phyloP scores from a whole-genome alignment of 2,888 invertebrate species.

The Acanthopleura granulata region DNA sequence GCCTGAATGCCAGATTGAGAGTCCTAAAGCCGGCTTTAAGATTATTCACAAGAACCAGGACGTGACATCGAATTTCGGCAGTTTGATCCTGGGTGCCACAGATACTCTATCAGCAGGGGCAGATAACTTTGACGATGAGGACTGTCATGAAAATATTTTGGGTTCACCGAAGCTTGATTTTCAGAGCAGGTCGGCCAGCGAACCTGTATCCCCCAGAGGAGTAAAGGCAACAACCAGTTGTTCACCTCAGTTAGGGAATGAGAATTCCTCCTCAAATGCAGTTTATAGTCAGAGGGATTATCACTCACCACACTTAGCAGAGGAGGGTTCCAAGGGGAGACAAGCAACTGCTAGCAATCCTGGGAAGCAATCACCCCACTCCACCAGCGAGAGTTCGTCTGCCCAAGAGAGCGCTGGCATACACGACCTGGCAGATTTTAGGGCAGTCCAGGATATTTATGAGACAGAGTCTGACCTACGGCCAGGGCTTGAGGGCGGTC shows the following conservation, averaged over 20 bases:
- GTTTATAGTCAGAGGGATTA: not conserved
- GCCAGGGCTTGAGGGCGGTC: not conserved
- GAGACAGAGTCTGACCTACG: slow-evolving; percentile 9
- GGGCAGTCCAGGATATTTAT: not conserved
- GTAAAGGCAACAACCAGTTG: not conserved
- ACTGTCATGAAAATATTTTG: too few relatives aligned
- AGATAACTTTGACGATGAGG: not conserved
- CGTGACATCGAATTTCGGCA: not conserved
- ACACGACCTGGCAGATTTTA: not conserved
- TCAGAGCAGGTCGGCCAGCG: too few relatives aligned
- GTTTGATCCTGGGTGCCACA: not conserved
- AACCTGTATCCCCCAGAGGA: too few relatives aligned
- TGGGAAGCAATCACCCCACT: too few relatives aligned
- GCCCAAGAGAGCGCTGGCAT: too few relatives aligned
- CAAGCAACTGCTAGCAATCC: too few relatives aligned
- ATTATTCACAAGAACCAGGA: not conserved
- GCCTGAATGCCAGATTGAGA: too few relatives aligned
- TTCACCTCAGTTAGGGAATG: not conserved
- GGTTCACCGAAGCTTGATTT: too few relatives aligned
- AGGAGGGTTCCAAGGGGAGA: too few relatives aligned
- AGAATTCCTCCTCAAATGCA: not conserved
- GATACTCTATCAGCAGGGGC: not conserved
- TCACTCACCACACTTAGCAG: too few relatives aligned
- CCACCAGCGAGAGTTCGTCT: not conserved
- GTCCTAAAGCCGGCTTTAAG: not conserved